Conservation (phyloP, 2,888 invertebrate genomes). For the Ommatoiulus sabulosus region DNA sequence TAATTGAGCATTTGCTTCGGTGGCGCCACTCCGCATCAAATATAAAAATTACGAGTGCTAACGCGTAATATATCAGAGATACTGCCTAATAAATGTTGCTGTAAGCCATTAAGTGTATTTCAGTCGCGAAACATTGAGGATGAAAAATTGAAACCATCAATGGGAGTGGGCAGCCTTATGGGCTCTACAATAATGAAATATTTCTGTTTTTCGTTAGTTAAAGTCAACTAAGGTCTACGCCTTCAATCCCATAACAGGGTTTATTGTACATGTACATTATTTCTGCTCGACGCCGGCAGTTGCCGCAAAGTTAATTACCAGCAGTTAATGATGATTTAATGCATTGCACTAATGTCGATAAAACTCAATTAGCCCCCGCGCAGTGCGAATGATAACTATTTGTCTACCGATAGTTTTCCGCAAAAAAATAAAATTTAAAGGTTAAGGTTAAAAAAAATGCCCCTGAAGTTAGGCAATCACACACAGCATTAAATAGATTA, state of each 20-base stretch:
- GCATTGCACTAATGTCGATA: not conserved
- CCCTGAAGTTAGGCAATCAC: not conserved
- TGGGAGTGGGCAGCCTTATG: not conserved
- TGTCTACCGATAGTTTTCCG: not conserved
- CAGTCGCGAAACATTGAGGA: not conserved
- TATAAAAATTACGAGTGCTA: not conserved
- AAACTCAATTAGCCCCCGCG: not conserved
- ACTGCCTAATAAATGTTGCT: not conserved
- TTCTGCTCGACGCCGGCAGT: not conserved
- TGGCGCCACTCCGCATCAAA: not conserved
- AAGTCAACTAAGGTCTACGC: not conserved
- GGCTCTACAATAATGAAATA: constrained; percentile 7
- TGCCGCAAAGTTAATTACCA: not conserved
- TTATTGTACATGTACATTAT: not conserved
- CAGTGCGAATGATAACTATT: not conserved
- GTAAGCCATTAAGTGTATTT: constrained; percentile 9
- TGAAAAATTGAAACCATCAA: constrained; percentile 2
- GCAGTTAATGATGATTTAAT: constrained; percentile 9
- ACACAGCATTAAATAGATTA: not conserved
- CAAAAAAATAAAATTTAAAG: not conserved
- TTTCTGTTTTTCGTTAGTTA: not conserved
- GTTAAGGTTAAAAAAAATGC: not conserved
- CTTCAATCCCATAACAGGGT: not conserved
- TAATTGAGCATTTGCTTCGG: not conserved
- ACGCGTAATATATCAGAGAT: not conserved